Percentiles rank a stretch among this genome's conserved stretches.
Evolutionary conservation across 2,113 vertebrate genomes (phyloP).

Genomic region (Cephalophus harveyi): DNA sequence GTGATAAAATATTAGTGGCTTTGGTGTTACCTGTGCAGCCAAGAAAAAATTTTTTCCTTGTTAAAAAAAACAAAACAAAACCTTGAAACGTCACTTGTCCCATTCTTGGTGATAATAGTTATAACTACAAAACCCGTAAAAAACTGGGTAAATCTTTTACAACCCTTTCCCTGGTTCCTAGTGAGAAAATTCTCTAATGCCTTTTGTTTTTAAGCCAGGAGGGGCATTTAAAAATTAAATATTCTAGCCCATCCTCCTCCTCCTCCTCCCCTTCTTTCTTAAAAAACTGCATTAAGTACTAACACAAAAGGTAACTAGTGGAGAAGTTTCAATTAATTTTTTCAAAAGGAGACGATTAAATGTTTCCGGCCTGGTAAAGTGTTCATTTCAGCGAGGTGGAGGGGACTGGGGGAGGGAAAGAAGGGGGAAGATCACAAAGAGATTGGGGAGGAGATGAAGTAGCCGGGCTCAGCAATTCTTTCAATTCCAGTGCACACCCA

Average conservation of each 20-base stretch:
- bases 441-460: slow-evolving; percentile 86
- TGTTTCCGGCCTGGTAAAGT: slow-evolving; percentile 99
- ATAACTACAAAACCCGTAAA: slow-evolving; percentile 1
- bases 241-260: slow-evolving; percentile 73
- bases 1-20: slow-evolving; percentile 24
- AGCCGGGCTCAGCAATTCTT: slow-evolving; percentile 90
- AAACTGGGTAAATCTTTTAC: slow-evolving; percentile 25
- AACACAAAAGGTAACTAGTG: slow-evolving; percentile 88
- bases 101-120: slow-evolving; percentile 11
- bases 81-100: neutral
- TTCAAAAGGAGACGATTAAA: slow-evolving; percentile 99
- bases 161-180: slow-evolving; percentile 13
- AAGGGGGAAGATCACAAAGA: slow-evolving; percentile 86
- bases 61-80: neutral
- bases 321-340: slow-evolving; percentile 99
- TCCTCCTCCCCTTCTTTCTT: slow-evolving; percentile 75
- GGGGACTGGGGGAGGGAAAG: slow-evolving; percentile 66
- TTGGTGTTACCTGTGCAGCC: neutral
- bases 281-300: slow-evolving; percentile 80
- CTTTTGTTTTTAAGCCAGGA: slow-evolving; percentile 73
- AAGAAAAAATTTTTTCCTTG: neutral
- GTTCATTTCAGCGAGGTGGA: slow-evolving; percentile 94
- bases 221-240: slow-evolving; percentile 74
- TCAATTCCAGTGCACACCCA: slow-evolving; percentile 95
- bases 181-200: slow-evolving; percentile 7